phyloP scores from a whole-genome alignment of 2,888 invertebrate genomes.

The Drosophila tripunctata region DNA sequence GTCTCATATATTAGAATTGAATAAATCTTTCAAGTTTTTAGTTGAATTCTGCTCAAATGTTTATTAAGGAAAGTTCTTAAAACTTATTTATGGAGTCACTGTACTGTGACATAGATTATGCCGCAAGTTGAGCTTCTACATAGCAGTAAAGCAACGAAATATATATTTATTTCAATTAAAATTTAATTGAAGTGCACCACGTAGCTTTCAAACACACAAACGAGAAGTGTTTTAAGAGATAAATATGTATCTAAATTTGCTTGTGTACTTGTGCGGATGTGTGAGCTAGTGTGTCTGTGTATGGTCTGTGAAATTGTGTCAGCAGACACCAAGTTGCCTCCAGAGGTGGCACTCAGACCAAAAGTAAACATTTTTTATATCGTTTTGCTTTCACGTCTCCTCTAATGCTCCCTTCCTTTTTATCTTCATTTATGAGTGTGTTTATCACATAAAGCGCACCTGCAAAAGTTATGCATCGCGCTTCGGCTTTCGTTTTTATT shows the following conservation, averaged over 20 bases:
- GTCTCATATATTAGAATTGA: too few relatives aligned
- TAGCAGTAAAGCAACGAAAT: conserved; percentile 35
- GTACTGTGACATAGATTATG: conserved; percentile 42
- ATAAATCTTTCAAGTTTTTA: too few relatives aligned
- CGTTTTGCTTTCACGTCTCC: conserved; percentile 29
- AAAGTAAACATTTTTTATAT: too few relatives aligned
- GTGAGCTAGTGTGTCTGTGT: conserved; percentile 5
- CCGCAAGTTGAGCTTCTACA: conserved; percentile 47
- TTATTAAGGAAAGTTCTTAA: background rate
- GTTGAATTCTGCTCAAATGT: too few relatives aligned
- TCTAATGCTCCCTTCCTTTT: conserved; percentile 33
- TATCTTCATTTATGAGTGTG: conserved; percentile 44
- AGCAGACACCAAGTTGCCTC: conserved; percentile 63
- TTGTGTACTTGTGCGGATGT: background rate
- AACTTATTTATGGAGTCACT: background rate
- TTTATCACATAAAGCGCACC: conserved; percentile 28
- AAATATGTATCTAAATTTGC: background rate
- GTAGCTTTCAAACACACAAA: conserved; percentile 22
- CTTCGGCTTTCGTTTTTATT: conserved; percentile 23
- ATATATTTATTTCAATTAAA: conserved; percentile 76
- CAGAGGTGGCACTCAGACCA: conserved; percentile 1
- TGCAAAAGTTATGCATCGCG: conserved; percentile 30
- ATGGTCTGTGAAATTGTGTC: conserved; percentile 62
- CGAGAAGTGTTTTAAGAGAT: conserved; percentile 33
- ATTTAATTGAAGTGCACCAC: conserved; percentile 73